Base-by-base conservation (phyloP, 2,113 vertebrate genomes). In the Hydropotes inermis region DNA sequence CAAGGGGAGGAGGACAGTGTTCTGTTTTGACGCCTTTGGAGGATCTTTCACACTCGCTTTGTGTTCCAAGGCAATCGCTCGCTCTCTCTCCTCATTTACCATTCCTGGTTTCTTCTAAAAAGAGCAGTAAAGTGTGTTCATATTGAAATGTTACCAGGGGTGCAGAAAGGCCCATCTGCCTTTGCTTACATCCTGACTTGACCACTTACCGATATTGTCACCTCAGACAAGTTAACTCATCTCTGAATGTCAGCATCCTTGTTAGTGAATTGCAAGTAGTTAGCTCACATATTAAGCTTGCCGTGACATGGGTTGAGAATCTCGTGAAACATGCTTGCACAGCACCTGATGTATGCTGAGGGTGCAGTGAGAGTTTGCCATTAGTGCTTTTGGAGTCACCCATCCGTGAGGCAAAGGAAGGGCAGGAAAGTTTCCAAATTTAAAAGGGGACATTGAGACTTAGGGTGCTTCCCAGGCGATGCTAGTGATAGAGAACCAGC, bases 261-360 rank as follows among this genome's bases (percentile, higher is more conserved):
- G 16, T 85, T 39, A 1, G 57, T 58, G 52, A 87, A 5, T 2
- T 27, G 92, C 23, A 36, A 30, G 64, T 23, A 1, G 76, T 50
- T 39, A 28, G 86, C 47, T 61, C 79, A 11, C 7, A 0, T 21
- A n/a, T 23, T 23, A 2, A 1, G 5, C 47, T 78, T 14, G 0
- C 79, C 1, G 0, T 1, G 50, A 30, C 17, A 13, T 2, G 13
- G 23, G 1, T 3, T 0, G 1, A 78, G 9, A 52, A 28, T 27
- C 50, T 1, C 0, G 0, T 55, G 79, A 28, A 3, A 6, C 12
- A 17, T 19, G 45, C 83, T 58, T 30, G n/a, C 84, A 15, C 13
- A 13, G 52, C 10, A 1, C 55, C 67, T 30, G 33, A 52, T 9
- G 4, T 6, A 2, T 7, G 6, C 2, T 14, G 30, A 57, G n/a